Base-by-base conservation (phyloP, 2,797 vertebrate genomes). In the Rhodeus uyekii region DNA sequence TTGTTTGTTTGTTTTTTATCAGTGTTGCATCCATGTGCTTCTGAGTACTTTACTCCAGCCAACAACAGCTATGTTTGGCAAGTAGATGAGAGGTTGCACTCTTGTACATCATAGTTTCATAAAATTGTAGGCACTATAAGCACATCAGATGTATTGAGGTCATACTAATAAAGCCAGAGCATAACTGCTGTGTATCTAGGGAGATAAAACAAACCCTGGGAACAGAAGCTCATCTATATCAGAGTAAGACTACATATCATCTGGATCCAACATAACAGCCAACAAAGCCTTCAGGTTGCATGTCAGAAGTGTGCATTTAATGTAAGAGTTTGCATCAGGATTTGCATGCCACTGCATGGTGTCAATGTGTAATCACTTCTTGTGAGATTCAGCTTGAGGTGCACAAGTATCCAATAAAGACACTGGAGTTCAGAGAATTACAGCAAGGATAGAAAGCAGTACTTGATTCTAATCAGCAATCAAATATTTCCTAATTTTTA, bases 171-270 rank as follows among this genome's bases (percentile, higher is more conserved):
- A 81, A 75, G 73, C 65, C 50, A 79, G 10, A 79, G 61, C 50
- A 79, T 74, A 74, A 83, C 60, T 44, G 48, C n/a, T 71, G 71
- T 82, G 80, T 84, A 86, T 86, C 76, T 48, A 74, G 80, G 68
- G 67, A 85, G 22, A 38, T 18, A 55, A 22, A 48, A 42, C 18
- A 60, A 18, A 53, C 19, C 16, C 48, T 42, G 68, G 22, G 42
- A 58, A 58, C 22, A 55, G 64, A 61, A 32, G 14, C 18, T 61
- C 53, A 27, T 44, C 75, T 69, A 50, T 22, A 71, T 68, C 50
- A 24, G 42, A 82, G 68, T 61, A 68, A 78, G 14, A 44, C 36
- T 50, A 24, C 18, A 46, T 67, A 67, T 42, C 24, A 71, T 29
- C 39, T 55, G 24, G 24, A 68, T 79, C 36, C 29, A 75, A 50